phyloP scores from a whole-genome alignment of 2,797 vertebrate species.

The Sebastes oblongus region DNA sequence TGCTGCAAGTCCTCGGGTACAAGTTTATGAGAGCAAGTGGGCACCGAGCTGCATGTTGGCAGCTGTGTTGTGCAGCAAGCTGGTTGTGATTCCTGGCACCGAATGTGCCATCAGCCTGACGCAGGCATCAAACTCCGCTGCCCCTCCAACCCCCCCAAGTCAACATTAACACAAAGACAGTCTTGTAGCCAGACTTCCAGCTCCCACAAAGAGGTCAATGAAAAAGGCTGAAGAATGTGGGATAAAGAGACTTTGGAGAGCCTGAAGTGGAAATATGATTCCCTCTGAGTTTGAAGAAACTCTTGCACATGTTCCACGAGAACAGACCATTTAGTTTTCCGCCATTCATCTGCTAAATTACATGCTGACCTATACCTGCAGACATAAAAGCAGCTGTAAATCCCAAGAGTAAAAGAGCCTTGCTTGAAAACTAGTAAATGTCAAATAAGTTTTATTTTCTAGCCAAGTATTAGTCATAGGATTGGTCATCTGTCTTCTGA shows the following conservation, averaged over 20 bases:
- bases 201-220: not conserved
- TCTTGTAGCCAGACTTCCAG: not conserved
- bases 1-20: conserved; percentile 8
- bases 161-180: conserved; percentile 33
- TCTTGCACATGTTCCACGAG: not conserved
- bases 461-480: not conserved
- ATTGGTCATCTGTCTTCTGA: not conserved
- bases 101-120: conserved; percentile 33
- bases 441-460: not conserved
- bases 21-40: conserved; percentile 27
- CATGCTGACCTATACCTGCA: not conserved
- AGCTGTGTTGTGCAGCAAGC: conserved; percentile 43
- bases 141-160: not conserved
- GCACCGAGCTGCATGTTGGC: conserved; percentile 50
- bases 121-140: conserved; percentile 31
- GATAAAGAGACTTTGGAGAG: not conserved
- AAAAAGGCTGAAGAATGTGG: not conserved
- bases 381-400: not conserved
- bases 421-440: not conserved
- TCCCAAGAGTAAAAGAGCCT: not conserved
- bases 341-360: not conserved
- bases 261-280: not conserved
- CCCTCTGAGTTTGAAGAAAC: not conserved
- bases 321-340: not conserved
- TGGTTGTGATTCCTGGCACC: conserved; percentile 50